Evolutionary conservation across 2,797 vertebrate species (phyloP).

Genomic region (Gallinago stenura): DNA sequence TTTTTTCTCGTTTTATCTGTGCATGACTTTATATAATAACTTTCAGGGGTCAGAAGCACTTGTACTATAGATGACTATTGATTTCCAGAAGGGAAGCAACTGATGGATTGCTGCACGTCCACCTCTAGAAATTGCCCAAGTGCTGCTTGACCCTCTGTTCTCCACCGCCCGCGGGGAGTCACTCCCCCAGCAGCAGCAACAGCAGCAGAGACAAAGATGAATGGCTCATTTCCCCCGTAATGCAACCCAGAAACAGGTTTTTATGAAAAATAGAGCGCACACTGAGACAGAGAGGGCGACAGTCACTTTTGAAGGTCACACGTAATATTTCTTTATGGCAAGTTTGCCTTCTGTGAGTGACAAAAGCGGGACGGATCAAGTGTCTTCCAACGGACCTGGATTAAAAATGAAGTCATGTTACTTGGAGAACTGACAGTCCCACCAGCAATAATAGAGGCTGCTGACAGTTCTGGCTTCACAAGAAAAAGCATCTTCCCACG

Average conservation of each 20-base stretch:
- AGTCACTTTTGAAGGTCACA: background rate
- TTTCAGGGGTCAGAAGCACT: background rate
- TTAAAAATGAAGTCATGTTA: constrained; percentile 47
- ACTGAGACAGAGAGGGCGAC: background rate
- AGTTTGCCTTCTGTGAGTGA: constrained; percentile 2
- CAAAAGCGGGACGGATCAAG: background rate
- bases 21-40: background rate
- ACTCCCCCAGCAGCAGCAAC: background rate
- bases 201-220: background rate
- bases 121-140: background rate
- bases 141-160: background rate
- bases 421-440: constrained; percentile 46
- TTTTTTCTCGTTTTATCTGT: background rate
- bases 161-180: background rate
- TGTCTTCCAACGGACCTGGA: constrained; percentile 14
- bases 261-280: background rate
- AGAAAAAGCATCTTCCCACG: background rate
- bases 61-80: background rate
- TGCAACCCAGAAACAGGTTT: background rate
- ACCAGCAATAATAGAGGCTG: constrained; percentile 45
- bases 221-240: background rate
- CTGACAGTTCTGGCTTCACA: constrained; percentile 25
- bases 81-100: background rate
- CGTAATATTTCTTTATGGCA: background rate
- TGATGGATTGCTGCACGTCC: background rate